Conservation (phyloP, 2,888 invertebrate species). For the Embidobia sp. region DNA sequence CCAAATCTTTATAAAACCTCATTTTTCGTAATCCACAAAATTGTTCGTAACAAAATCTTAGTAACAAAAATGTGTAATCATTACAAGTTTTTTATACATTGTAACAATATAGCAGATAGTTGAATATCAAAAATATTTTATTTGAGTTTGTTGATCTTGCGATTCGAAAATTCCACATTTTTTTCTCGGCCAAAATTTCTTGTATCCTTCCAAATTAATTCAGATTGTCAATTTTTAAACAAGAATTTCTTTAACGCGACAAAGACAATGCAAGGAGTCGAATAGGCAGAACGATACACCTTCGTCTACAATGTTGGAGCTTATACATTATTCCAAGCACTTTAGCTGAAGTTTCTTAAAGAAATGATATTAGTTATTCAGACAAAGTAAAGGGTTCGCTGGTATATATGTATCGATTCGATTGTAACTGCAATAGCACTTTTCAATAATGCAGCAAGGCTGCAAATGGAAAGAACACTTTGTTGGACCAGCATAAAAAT, state of each 20-base stretch:
- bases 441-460: constrained; percentile 44
- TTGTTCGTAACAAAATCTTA: too few species aligned
- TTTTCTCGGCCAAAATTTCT: too few species aligned
- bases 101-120: too few species aligned
- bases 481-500: neutral
- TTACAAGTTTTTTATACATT: too few species aligned
- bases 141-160: too few species aligned
- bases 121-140: too few species aligned
- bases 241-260: neutral
- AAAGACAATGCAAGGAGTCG: neutral
- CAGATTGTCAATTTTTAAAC: too few species aligned
- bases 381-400: constrained; percentile 16
- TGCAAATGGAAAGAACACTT: constrained; percentile 5
- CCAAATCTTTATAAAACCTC: too few species aligned
- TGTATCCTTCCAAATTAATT: too few species aligned
- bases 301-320: constrained; percentile 29
- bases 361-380: constrained; percentile 27
- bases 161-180: too few species aligned
- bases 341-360: constrained; percentile 34
- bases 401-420: constrained; percentile 22
- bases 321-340: constrained; percentile 27
- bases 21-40: too few species aligned
- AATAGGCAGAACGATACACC: constrained; percentile 11
- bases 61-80: too few species aligned
- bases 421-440: constrained; percentile 19